These are phyloP conservation scores for Theristus sp. DNA, from an alignment of 2,888 invertebrate species.

Conservation along the genomic window DNA sequence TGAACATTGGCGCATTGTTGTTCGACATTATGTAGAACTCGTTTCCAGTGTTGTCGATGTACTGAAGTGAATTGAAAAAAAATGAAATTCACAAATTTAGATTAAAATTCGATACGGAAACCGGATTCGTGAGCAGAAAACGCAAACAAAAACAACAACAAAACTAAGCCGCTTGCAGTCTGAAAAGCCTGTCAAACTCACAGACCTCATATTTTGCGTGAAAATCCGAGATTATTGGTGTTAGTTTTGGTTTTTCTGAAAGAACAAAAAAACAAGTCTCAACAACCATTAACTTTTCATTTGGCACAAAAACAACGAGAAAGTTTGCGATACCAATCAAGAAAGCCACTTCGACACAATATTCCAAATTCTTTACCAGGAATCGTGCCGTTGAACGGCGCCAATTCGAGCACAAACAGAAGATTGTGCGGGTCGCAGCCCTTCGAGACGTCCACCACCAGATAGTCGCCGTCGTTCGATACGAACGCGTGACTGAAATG, in stretches of 20 bases:
- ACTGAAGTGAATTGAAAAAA: too few relatives aligned
- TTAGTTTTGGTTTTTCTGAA: conserved; percentile 44
- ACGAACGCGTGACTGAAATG: not conserved
- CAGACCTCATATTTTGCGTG: conserved; percentile 87
- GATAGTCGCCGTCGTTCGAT: conserved; percentile 54
- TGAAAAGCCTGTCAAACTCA: too few relatives aligned
- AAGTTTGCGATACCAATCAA: not conserved
- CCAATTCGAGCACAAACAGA: conserved; percentile 61
- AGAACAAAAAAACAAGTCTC: too few relatives aligned
- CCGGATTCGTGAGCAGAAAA: too few relatives aligned
- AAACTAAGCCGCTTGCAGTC: too few relatives aligned
- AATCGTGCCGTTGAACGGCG: conserved; percentile 29
- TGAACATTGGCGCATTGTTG: conserved; percentile 75
- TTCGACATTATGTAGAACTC: conserved; percentile 73
- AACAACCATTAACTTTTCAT: not conserved
- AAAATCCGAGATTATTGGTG: conserved; percentile 63
- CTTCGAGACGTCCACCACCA: conserved; percentile 60
- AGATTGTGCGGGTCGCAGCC: conserved; percentile 73
- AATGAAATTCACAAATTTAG: too few relatives aligned
- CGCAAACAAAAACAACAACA: too few relatives aligned
- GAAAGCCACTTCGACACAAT: too few relatives aligned
- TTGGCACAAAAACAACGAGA: too few relatives aligned
- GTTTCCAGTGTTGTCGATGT: conserved; percentile 66
- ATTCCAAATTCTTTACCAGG: too few relatives aligned
- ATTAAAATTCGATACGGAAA: too few relatives aligned